phyloP scores from a whole-genome alignment of 2,888 invertebrate genomes.

The Drosophila aldrichi region DNA sequence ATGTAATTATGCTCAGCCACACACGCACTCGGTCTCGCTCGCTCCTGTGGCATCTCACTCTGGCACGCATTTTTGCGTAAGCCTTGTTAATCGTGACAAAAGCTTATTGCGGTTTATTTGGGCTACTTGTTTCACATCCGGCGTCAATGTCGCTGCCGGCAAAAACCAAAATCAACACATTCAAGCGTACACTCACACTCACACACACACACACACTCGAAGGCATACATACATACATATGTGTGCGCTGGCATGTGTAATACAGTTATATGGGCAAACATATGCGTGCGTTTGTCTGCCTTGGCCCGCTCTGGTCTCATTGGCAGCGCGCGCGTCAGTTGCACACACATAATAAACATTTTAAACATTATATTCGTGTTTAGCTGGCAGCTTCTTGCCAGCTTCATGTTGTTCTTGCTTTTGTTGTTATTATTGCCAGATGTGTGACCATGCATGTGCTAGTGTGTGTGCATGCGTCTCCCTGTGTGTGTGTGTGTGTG shows the following conservation, averaged over 20 bases:
- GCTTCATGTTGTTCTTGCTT: constrained; percentile 9
- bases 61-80: constrained; percentile 72
- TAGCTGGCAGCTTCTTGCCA: constrained; percentile 77
- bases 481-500: constrained; percentile 25
- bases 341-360: constrained; percentile 80
- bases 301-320: constrained; percentile 21
- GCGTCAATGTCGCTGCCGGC: constrained; percentile 68
- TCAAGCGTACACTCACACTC: constrained; percentile 2
- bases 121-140: constrained; percentile 80
- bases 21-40: constrained; percentile 33
- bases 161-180: constrained; percentile 75
- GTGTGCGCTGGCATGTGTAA: constrained; percentile 44
- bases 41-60: neutral
- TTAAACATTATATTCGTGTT: constrained; percentile 81
- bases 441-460: constrained; percentile 12
- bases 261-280: constrained; percentile 60
- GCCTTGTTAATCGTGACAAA: constrained; percentile 81
- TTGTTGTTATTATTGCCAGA: constrained; percentile 27
- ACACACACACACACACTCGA: constrained; percentile 8
- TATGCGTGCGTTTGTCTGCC: constrained; percentile 29
- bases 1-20: constrained; percentile 66
- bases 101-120: constrained; percentile 81
- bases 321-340: constrained; percentile 72
- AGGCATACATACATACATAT: neutral
- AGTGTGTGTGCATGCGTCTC: constrained; percentile 16